Evolutionary conservation across 2,888 invertebrate species (phyloP), one percentile per base, ranked within the genome.

Genomic region (Philereme transversata): DNA sequence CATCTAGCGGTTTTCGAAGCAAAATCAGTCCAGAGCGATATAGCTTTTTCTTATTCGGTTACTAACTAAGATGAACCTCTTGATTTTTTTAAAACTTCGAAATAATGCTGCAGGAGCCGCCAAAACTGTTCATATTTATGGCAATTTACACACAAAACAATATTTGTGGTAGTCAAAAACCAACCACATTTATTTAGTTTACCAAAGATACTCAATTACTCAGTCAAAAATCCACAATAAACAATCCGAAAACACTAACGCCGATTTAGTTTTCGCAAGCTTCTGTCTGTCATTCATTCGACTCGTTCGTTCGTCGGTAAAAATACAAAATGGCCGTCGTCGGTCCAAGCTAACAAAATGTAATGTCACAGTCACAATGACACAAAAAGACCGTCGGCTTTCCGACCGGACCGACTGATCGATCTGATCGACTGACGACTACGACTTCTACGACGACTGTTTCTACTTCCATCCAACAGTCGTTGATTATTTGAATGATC

Each of bases 301-400:
- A 68, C 72, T 77, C 67, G 63, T 69, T 3, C 22, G 22, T 22
- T 69, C 70, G 69, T 72, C 49, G 60, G 43, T 48, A 75, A 84
- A 86, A 84, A 86, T 83, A 84, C 89, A 90, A 90, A 84, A 90
- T 90, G 90, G 90, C 90, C 84, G 89, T 78, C 77, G 41, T 10
- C 10, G 40, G 47, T 53, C 72, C 79, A 57, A 83, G 5, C 6
- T 38, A 85, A 74, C 74, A 77, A 75, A 81, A 22, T 22, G 22
- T 22, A 22, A 22, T 22, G 22, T 22, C 22, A 22, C 22, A 22
- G 22, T 22, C 22, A 22, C 22, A 2, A 22, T 72, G 71, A 74
- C 51, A 75, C 73, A 66, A 64, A 55, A 55, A 60, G 57, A 60
- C 55, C 51, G 56, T 58, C 62, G 50, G 66, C 55, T 58, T 63